Evolutionary conservation across 1,140 invertebrate species (phyloP), one percentile per base, ranked within the genome.

Genomic region (Paralvinella palmiformis): DNA sequence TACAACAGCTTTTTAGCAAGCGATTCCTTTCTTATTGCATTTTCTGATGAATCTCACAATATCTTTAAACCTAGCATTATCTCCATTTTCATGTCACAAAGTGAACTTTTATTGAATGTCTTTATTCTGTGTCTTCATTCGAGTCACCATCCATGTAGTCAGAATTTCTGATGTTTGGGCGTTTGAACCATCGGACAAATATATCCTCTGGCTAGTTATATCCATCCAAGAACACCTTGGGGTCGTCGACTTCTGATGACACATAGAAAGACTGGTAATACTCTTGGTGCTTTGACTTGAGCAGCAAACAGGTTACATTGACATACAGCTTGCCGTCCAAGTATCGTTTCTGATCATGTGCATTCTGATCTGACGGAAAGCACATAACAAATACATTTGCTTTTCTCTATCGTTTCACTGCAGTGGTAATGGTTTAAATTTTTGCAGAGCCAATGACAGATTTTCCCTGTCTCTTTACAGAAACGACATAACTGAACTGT

Each of bases 161-260:
- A n/a, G n/a, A n/a, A n/a, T n/a, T n/a, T n/a, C n/a, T n/a, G n/a
- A n/a, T n/a, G n/a, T n/a, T n/a, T n/a, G n/a, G n/a, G n/a, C n/a
- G n/a, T n/a, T n/a, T n/a, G n/a, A n/a, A n/a, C n/a, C n/a, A n/a
- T n/a, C n/a, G n/a, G n/a, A n/a, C n/a, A n/a, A n/a, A n/a, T n/a
- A n/a, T n/a, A n/a, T n/a, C n/a, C n/a, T 52, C 48, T 15, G 48
- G 48, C 48, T 29, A 52, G 5, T 27, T 52, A 3, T 52, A 5
- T 20, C 17, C 48, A 52, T 52, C 48, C 17, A 52, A 20, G 48
- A 52, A 52, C 48, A 52, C 17, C 48, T 52, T 52, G 48, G 48
- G 48, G 15, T 52, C 17, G 10, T 17, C 48, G 3, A 52, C 48
- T 52, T 52, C 48, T 2, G 2, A 22, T 3, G 48, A 52, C 1